Evolutionary conservation across 2,113 vertebrate species (phyloP), one percentile per base, ranked within the genome.

Genomic region (Pelusios castaneus): DNA sequence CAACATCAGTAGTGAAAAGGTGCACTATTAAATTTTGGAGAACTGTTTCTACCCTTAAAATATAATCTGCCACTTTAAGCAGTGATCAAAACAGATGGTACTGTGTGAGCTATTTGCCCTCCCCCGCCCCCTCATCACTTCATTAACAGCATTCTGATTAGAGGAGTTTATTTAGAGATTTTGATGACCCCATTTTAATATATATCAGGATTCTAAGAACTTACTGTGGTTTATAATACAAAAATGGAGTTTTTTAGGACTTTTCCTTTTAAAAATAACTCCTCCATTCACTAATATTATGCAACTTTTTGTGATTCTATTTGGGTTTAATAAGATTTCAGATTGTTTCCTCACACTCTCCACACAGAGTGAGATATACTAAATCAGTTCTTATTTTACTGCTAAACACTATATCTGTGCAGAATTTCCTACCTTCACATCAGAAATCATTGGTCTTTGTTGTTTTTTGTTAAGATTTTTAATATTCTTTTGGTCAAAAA

Each of bases 81-180:
- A 93, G 73, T 91, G 55, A 94, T 85, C 63, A 84, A 92, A 87
- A 14, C 90, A 96, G 90, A 96, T 93, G 81, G 49, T 34, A n/a
- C 4, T 77, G 5, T 14, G 2, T 17, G 80, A 45, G 87, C 81
- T 87, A 91, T 91, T 92, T 86, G 90, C 86, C n/a, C n/a, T n/a
- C n/a, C n/a, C n/a, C n/a, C n/a, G n/a, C n/a, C n/a, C n/a, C 43
- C 84, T 89, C 87, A 29, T 82, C 29, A 24, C 31, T 94, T 92
- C 63, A 88, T 94, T 90, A 93, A 94, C 76, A 83, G 58, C 92
- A 94, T 92, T 49, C 76, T 90, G 94, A 93, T 92, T 94, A 95
- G 85, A 79, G 43, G 51, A 80, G 49, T 56, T 96, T 93, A 52
- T 82, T 47, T 4, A 58, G 77, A 90, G 16, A 13, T 92, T 95